phyloP scores from a whole-genome alignment of 2,888 invertebrate genomes.

The Uropetala carovei region DNA sequence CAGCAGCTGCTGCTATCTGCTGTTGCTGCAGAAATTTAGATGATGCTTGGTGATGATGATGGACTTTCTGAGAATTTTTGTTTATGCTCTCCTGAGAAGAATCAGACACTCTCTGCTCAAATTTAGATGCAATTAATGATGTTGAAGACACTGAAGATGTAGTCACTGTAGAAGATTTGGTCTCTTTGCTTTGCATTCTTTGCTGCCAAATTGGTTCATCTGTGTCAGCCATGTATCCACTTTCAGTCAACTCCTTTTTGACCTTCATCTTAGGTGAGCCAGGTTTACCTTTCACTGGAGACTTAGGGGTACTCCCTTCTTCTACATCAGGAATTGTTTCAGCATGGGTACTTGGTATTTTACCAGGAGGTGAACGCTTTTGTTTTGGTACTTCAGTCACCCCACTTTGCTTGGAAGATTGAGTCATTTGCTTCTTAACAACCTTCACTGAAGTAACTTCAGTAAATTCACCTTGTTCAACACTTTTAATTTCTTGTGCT shows the following conservation, averaged over 20 bases:
- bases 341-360: slow-evolving; percentile 75
- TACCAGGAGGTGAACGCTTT: slow-evolving; percentile 72
- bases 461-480: neutral
- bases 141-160: slow-evolving; percentile 63
- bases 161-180: slow-evolving; percentile 36
- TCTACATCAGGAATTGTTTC: slow-evolving; percentile 70
- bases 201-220: slow-evolving; percentile 77
- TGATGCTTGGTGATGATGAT: slow-evolving; percentile 54
- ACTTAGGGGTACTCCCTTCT: slow-evolving; percentile 66
- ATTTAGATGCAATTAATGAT: slow-evolving; percentile 48
- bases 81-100: neutral
- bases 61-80: slow-evolving; percentile 34
- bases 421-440: slow-evolving; percentile 45
- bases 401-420: slow-evolving; percentile 66
- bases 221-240: slow-evolving; percentile 85
- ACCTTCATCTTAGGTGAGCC: slow-evolving; percentile 78
- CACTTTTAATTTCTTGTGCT: slow-evolving; percentile 23
- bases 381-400: slow-evolving; percentile 72
- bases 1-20: slow-evolving; percentile 65
- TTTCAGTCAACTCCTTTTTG: slow-evolving; percentile 75
- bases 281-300: slow-evolving; percentile 73
- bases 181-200: slow-evolving; percentile 65
- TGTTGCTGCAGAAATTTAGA: slow-evolving; percentile 56
- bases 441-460: slow-evolving; percentile 51
- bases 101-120: slow-evolving; percentile 49